These are phyloP conservation scores for Pomacea maculata DNA, from an alignment of 1,140 invertebrate species.

Conservation along the genomic window DNA sequence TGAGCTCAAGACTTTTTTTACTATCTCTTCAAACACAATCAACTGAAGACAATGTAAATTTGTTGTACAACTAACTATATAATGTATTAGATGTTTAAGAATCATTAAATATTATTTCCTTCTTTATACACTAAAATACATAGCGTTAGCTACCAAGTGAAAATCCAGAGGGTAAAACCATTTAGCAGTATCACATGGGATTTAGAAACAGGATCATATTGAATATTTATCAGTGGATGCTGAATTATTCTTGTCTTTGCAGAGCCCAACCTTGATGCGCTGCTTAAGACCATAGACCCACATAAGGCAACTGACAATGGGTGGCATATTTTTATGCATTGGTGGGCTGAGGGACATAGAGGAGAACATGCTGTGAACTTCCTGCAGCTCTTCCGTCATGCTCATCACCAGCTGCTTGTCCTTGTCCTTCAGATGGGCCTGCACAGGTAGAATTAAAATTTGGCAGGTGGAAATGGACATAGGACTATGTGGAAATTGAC, in stretches of 20 bases:
- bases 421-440: conserved; percentile 60
- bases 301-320: conserved; percentile 58
- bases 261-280: conserved; percentile 52
- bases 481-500: too few species aligned
- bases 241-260: neutral
- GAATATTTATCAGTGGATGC: neutral
- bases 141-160: too few species aligned
- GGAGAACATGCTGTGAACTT: conserved; percentile 56
- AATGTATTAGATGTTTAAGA: too few species aligned
- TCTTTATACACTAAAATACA: too few species aligned
- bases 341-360: conserved; percentile 47
- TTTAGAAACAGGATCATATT: neutral
- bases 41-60: too few species aligned
- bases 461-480: too few species aligned
- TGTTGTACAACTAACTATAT: too few species aligned
- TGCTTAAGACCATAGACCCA: conserved; percentile 61
- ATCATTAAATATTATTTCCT: too few species aligned
- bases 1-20: too few species aligned
- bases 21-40: too few species aligned
- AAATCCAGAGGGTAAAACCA: too few species aligned
- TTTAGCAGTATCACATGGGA: too few species aligned
- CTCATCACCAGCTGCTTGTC: conserved; percentile 50
- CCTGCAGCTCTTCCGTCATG: conserved; percentile 56
- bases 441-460: neutral
- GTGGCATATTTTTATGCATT: conserved; percentile 61